Percentiles rank a stretch among this genome's conserved stretches.
These are phyloP conservation scores for Tridacna gigas DNA, from an alignment of 2,888 invertebrate species.

Conservation along the genomic window DNA sequence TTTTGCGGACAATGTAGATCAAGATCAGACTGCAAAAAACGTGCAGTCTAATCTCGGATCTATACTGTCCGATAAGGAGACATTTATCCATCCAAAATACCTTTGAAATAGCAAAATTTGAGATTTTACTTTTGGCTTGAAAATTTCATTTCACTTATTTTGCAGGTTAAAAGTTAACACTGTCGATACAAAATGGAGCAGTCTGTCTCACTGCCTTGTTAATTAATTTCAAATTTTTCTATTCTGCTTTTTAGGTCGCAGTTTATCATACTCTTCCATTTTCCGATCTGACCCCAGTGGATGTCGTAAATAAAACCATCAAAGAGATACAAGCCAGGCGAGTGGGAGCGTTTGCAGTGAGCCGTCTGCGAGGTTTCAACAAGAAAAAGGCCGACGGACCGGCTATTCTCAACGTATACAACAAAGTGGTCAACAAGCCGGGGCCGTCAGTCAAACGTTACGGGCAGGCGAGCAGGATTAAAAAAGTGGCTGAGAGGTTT, in stretches of 20 bases:
- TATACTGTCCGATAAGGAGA: no score
- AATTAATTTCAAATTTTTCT: no score
- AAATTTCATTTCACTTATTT: no score
- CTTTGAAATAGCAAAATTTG: no score
- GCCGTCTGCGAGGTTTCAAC: constrained; percentile 41
- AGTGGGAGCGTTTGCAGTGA: constrained; percentile 44
- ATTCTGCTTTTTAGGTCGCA: constrained; percentile 60
- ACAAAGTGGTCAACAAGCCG: constrained; percentile 56
- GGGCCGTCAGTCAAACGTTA: constrained; percentile 34
- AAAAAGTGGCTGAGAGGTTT: constrained; percentile 55
- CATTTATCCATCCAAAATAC: no score
- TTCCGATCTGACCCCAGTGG: constrained; percentile 67
- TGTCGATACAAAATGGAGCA: no score
- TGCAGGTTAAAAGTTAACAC: no score
- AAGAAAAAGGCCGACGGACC: constrained; percentile 56
- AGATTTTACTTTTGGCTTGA: no score
- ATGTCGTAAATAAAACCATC: constrained; percentile 49
- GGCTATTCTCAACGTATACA: constrained; percentile 51
- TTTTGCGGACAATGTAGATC: no score
- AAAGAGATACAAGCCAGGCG: constrained; percentile 63
- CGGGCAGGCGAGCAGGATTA: constrained; percentile 30
- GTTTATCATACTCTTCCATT: constrained; percentile 73
- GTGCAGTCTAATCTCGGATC: no score
- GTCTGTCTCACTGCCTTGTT: no score
- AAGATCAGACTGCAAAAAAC: no score